Base-by-base conservation (phyloP, 2,888 invertebrate species). In the Lasioglossum pauxillum region DNA sequence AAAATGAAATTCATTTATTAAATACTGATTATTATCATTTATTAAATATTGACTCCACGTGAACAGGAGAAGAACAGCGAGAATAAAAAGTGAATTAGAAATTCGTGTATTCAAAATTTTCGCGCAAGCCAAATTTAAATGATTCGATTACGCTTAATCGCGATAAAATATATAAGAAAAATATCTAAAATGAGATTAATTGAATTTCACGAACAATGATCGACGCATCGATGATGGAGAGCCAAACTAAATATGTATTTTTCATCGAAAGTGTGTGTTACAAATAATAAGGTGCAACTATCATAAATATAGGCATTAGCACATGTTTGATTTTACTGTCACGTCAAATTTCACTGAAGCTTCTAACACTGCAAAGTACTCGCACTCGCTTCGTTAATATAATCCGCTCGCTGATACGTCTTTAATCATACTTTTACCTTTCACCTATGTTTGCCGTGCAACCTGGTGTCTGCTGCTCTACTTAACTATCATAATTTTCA, bases 351-450 rank as follows among this genome's bases (percentile, higher is more conserved):
- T 38, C n/a, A 10, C 38, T 38, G 23, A n/a, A 69, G 19, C 69
- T 69, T 69, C 23, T 35, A 69, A 69, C 38, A 23, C 38, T 27
- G 23, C 71, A 35, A 27, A 4, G 41, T 71, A 57, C 31, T 71
- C 27, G 53, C 71, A 41, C n/a, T 41, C 67, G 78, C 49, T 53
- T 78, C 27, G 19, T 12, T 19, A 53, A 14, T 41, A 10, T 75
- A n/a, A 31, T 67, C 12, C 27, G 75, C 41, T 41, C 41, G 69
- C 49, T 53, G 53, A 57, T 57, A 27, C 69, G 35, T 69, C 41
- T 71, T 69, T 77, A 35, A 77, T 77, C 35, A 31, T n/a, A 77
- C 77, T 77, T 77, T 49, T 77, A 69, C 49, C 67, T 77, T 77
- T 77, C 77, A 67, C 76, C 67, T 64, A 27, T 27, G 41, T 2